Evolutionary conservation across 1,140 invertebrate genomes (phyloP), one percentile per base, ranked within the genome.

Genomic region (Chionoecetes opilio): DNA sequence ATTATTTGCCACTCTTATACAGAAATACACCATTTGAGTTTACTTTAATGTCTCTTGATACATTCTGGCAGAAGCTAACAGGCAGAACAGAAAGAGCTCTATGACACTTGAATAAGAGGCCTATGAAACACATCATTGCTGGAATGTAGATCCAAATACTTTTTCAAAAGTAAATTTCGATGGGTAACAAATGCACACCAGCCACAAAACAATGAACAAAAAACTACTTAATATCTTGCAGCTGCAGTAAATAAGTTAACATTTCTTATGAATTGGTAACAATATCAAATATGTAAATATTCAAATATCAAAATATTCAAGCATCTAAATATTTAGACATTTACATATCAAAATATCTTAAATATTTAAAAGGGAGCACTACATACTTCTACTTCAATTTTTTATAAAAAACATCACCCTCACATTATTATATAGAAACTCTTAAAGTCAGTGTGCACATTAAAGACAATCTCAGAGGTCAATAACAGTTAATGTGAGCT

Each of bases 391-490:
- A n/a, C n/a, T n/a, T n/a, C n/a, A n/a, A n/a, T n/a, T n/a, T n/a
- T n/a, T n/a, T n/a, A n/a, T n/a, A n/a, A n/a, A n/a, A n/a, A n/a
- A n/a, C n/a, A n/a, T 53, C 11, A 53, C 46, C 46, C 46, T 53
- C 46, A 53, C 46, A 53, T 9, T n/a, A 53, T n/a, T 75, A n/a
- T 75, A 75, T 21, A 75, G 63, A 75, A 75, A 75, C 63, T 75
- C n/a, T 75, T 75, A 75, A n/a, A 75, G n/a, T 75, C 63, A 75
- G 63, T 75, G 63, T 75, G 63, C n/a, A 75, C 63, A 75, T 6
- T 75, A 26, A 75, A 75, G 63, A 21, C 63, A 75, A 75, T n/a
- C n/a, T n/a, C 63, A 75, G 21, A 75, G 63, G 21, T 75, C 63
- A 75, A 75, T 75, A 75, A 75, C 63, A 75, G 26, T 75, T 75